Base-by-base conservation (phyloP, 2,888 invertebrate species). In the Oxycera nigricornis region DNA sequence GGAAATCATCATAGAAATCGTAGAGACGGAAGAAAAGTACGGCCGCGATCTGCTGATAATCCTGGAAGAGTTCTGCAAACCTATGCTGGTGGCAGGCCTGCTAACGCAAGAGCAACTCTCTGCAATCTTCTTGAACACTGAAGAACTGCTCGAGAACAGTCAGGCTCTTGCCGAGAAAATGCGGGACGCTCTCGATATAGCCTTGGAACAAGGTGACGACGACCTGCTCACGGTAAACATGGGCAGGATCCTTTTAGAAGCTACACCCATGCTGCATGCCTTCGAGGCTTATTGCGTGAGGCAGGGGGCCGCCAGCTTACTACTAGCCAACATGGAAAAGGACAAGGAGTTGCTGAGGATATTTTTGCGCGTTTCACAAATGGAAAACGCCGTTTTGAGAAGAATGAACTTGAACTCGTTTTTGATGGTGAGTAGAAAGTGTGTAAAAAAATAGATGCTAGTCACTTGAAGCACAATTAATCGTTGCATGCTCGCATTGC, bases 351-450 rank as follows among this genome's bases (percentile, higher is more conserved):
- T 97, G 74, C 87, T 97, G 79, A 89, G 96, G 84, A 96, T 97
- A 86, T 98, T 97, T 86, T 88, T 98, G 75, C 91, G 95, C 83
- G 97, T 97, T 75, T 97, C 97, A 41, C 97, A 97, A 88, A 96
- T 96, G 94, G 97, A 97, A 85, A 97, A 97, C 84, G 91, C 94
- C 22, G 92, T 96, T 77, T 87, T 97, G 79, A 88, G 97, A 79
- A 89, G 97, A 80, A 97, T 97, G 97, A 97, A 97, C 85, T 88
- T 98, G 62, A 96, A 97, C 86, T 96, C 97, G n/a, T 98, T 97
- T 86, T 90, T 97, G 73, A 97, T 97, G 96, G 96, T 95, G 84
- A 85, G 86, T 79, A 14, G 2, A 11, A n/a, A n/a, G n/a, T n/a
- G n/a, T n/a, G n/a, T n/a, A n/a, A n/a, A n/a, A n/a, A n/a, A n/a